Base-by-base conservation (phyloP, 2,797 vertebrate genomes). In the Melanotaenia boesemani region DNA sequence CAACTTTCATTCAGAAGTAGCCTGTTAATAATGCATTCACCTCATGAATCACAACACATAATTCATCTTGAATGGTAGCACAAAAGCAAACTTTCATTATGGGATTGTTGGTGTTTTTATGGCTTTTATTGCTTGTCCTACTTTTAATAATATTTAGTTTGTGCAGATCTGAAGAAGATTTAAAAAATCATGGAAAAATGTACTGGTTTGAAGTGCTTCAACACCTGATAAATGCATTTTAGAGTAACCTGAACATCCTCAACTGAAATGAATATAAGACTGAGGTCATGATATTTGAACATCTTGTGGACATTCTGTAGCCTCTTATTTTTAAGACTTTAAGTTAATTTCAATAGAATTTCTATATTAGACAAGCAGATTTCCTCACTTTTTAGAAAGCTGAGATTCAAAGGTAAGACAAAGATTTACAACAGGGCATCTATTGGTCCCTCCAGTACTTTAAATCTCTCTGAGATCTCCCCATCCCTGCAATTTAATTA, bases 21-120 rank as follows among this genome's bases (percentile, higher is more conserved):
- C n/a, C 32, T 13, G 57, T 39, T 55, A 65, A 56, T 70, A 28
- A 62, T 58, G 18, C n/a, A 70, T 48, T 37, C 12, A 10, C 20
- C 26, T 56, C 16, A 34, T 34, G 7, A 66, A 79, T 66, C 10
- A 12, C 13, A 41, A 46, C 46, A 22, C 20, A 20, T 2, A 1
- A 37, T 24, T 46, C 46, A 46, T 12, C 28, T 3, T 20, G n/a
- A 34, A 59, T n/a, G 32, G 57, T 36, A 2, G 9, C 1, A 52
- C n/a, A 54, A 24, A 54, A 24, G 50, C 50, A 24, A 7, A 4
- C 2, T 54, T 24, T 54, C 22, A 54, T 54, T 24, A 24, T 4
- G 4, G 10, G 50, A 24, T 48, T 48, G 46, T 48, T 48, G 22
- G 11, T 54, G 22, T 54, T 22, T 52, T n/a, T 22, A 5, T 22